Conservation (phyloP, 2,113 vertebrate genomes). For the Peromyscus maniculatus region DNA sequence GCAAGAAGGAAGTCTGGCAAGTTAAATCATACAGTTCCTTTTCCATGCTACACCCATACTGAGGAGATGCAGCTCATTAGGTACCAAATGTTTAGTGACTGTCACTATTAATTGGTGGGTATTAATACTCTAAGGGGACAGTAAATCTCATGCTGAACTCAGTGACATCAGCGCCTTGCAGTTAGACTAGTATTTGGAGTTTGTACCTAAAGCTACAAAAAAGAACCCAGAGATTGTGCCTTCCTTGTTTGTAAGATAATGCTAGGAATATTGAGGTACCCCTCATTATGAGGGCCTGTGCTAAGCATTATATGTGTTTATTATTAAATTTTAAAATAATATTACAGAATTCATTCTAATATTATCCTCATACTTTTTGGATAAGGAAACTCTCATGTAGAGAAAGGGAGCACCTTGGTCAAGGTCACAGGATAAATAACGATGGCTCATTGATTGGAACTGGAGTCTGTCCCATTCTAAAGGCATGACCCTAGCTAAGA, state of each 20-base stretch:
- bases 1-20: not conserved
- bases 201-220: not conserved
- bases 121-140: slow-evolving; percentile 86
- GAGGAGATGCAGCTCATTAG: slow-evolving; percentile 84
- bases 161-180: slow-evolving; percentile 5
- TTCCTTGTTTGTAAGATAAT: not conserved
- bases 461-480: not conserved
- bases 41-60: not conserved
- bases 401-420: not conserved
- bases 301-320: not conserved
- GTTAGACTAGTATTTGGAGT: not conserved
- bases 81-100: slow-evolving; percentile 87
- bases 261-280: not conserved
- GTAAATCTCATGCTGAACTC: slow-evolving; percentile 79
- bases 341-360: not conserved
- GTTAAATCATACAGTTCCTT: slow-evolving; percentile 18
- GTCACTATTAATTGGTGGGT: slow-evolving; percentile 83
- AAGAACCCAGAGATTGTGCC: not conserved
- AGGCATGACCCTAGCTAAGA: not conserved
- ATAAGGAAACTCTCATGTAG: not conserved
- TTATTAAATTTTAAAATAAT: not conserved
- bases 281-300: not conserved
- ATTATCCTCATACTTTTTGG: not conserved
- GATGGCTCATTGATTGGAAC: not conserved
- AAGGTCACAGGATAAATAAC: not conserved